Percentiles rank a stretch among this genome's conserved stretches.
These are phyloP conservation scores for Coelinius sp. DNA, from an alignment of 2,888 invertebrate species.

Conservation along the genomic window DNA sequence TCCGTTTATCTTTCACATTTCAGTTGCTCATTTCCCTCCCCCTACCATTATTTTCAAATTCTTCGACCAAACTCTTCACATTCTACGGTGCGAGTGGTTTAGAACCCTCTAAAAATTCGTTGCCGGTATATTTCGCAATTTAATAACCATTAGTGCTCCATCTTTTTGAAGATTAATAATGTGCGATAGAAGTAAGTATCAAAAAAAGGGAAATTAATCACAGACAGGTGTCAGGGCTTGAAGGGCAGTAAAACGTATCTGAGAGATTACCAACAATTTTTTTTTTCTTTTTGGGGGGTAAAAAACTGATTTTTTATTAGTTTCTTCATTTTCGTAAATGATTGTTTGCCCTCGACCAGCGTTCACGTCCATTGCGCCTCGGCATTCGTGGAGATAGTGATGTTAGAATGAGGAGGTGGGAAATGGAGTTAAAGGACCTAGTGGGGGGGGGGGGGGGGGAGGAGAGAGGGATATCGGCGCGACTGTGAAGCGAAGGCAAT, in stretches of 20 bases:
- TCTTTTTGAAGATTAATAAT: slow-evolving; percentile 36
- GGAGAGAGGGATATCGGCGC: slow-evolving; percentile 58
- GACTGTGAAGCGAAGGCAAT: slow-evolving; percentile 68
- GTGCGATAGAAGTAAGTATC: slow-evolving; percentile 22
- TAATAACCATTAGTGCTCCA: slow-evolving; percentile 39
- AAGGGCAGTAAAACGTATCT: slow-evolving; percentile 2
- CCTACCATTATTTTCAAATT: slow-evolving; percentile 18
- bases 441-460: background rate
- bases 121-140: slow-evolving; percentile 37
- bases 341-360: slow-evolving; percentile 26
- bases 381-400: background rate
- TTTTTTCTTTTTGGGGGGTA: no score
- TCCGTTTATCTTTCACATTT: slow-evolving; percentile 22
- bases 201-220: slow-evolving; percentile 12
- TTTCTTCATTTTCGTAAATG: slow-evolving; percentile 41
- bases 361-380: slow-evolving; percentile 38
- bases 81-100: slow-evolving; percentile 3
- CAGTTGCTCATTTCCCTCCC: slow-evolving; percentile 30
- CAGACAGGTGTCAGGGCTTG: slow-evolving; percentile 32
- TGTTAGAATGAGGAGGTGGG: background rate
- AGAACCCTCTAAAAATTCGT: slow-evolving; percentile 15
- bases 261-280: slow-evolving; percentile 18
- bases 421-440: background rate
- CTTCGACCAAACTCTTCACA: background rate
- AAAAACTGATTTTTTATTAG: slow-evolving; percentile 1